phyloP scores from a whole-genome alignment of 2,797 vertebrate species.

The Enteromius anoplus region DNA sequence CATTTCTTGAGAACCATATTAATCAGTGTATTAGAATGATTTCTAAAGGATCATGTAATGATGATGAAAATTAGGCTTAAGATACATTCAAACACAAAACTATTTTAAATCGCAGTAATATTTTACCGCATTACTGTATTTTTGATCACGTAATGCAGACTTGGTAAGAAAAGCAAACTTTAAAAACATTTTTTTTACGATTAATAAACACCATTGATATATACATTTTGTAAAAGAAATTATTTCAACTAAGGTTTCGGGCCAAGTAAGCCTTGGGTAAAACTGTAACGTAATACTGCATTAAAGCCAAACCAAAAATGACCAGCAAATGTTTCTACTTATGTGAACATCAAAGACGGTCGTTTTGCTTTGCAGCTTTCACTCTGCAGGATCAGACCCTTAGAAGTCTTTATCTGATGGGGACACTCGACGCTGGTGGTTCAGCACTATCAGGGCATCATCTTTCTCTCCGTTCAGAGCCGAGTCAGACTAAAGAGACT shows the following conservation, averaged over 20 bases:
- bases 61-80: not conserved
- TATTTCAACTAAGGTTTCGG: not conserved
- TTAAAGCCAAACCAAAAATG: conserved; percentile 2
- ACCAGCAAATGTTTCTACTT: conserved; percentile 17
- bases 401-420: conserved; percentile 32
- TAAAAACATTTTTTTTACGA: not conserved
- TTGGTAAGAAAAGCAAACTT: not conserved
- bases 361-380: conserved; percentile 16
- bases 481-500: not conserved
- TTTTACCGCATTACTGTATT: not conserved
- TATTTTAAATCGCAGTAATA: not conserved
- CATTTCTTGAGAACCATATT: not conserved
- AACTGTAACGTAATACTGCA: not conserved
- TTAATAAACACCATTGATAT: not conserved
- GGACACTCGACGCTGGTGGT: not conserved
- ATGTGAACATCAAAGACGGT: conserved; percentile 8
- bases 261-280: not conserved
- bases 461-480: conserved; percentile 3
- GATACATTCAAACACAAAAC: not conserved
- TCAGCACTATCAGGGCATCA: conserved; percentile 17
- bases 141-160: not conserved
- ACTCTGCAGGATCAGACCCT: conserved; percentile 19
- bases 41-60: not conserved
- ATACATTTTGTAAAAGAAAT: not conserved
- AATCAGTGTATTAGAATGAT: not conserved